Evolutionary conservation across 2,797 vertebrate species (phyloP), one percentile per base, ranked within the genome.

Genomic region (Balearica regulorum): DNA sequence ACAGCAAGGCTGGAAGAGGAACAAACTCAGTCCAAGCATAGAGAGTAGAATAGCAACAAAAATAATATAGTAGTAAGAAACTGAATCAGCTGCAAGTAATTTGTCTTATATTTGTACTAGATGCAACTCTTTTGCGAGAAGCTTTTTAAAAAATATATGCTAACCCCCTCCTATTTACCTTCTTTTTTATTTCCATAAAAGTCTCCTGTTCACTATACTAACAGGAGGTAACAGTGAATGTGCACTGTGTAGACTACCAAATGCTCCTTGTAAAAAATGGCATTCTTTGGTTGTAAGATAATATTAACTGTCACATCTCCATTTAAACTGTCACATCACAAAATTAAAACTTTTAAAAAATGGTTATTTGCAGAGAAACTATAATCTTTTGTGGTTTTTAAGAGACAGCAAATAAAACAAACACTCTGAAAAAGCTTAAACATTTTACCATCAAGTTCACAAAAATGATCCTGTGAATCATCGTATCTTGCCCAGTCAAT

Each of bases 401-500:
- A 83, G 31, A 92, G 25, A 89, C 29, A 91, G 44, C 6, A 94
- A 92, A 85, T 75, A 77, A 94, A 94, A 64, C n/a, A 95, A 72
- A 85, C 39, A 77, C 22, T 71, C 44, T 49, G 37, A 95, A 81
- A 85, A 87, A 94, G 64, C 60, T 93, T 95, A 84, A 84, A 65
- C 44, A 48, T 84, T 98, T 98, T 98, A 99, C 99, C 99, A 53
- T 99, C 99, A 78, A 99, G 98, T 95, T 99, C 99, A 97, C 99
- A 99, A 98, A 99, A 99, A 93, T 99, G 98, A 95, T 99, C 99
- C 97, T 99, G 99, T 68, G 99, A 99, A 60, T 99, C 99, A 78
- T 99, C 99, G 1, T 99, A 99, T 97, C 99, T 98, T 78, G 99
- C 99, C 99, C 99, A 99, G 97, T 99, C 99, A 92, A 98, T 99